Evolutionary conservation across 2,888 invertebrate genomes (phyloP).

Genomic region (Habrosyne pyritoides): DNA sequence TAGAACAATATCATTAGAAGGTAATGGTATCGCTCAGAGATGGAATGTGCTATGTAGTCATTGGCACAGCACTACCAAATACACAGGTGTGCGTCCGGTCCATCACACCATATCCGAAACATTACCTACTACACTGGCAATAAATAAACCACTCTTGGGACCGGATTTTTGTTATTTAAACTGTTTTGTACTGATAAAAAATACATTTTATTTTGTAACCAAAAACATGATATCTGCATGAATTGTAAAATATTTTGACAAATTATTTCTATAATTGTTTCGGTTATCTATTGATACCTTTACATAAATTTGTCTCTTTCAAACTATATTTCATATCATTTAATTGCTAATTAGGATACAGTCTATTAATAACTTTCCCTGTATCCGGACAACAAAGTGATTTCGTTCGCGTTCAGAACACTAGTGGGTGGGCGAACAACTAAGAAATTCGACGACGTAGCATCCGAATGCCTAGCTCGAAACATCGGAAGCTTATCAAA

Average conservation of each 20-base stretch:
- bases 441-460: constrained; percentile 69
- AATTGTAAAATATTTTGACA: too few species aligned
- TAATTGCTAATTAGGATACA: not conserved
- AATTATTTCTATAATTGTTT: too few species aligned
- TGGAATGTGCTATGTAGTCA: constrained; percentile 58
- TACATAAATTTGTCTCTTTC: too few species aligned
- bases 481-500: constrained; percentile 81
- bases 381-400: not conserved
- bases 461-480: constrained; percentile 72
- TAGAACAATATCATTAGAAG: constrained; percentile 5
- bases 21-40: constrained; percentile 41
- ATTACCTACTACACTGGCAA: constrained; percentile 28
- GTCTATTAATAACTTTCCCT: not conserved
- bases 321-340: too few species aligned
- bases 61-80: constrained; percentile 35
- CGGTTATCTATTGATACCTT: too few species aligned
- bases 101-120: constrained; percentile 64
- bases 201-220: not conserved
- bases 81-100: constrained; percentile 80
- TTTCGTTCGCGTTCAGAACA: constrained; percentile 30
- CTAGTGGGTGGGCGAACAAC: constrained; percentile 64
- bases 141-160: constrained; percentile 12
- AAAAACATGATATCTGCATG: too few species aligned
- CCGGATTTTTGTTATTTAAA: not conserved
- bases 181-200: not conserved